A percentile compares a stretch with the other conserved stretches of the same genome.
phyloP scores from a whole-genome alignment of 2,888 invertebrate species.

The Stenichneumon culpator region DNA sequence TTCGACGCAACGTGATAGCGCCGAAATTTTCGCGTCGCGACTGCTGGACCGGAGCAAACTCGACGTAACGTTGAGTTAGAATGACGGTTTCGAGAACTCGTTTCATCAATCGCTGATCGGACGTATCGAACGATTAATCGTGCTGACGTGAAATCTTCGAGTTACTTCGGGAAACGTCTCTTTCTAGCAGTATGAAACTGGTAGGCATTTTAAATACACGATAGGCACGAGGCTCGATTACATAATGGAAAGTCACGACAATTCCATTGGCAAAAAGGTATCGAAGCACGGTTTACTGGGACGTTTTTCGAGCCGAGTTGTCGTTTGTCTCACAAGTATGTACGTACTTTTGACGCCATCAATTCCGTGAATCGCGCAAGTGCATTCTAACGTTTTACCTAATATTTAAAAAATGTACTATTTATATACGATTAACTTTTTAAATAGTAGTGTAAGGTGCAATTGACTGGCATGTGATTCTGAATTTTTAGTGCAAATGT shows the following conservation, averaged over 20 bases:
- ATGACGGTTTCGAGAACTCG: neutral
- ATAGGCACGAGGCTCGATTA: neutral
- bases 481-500: slow-evolving; percentile 83
- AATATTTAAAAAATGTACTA: slow-evolving; percentile 57
- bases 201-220: slow-evolving; percentile 10
- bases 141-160: neutral
- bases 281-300: neutral
- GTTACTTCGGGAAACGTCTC: neutral
- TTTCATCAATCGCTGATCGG: neutral
- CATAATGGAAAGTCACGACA: neutral
- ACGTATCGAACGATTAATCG: neutral
- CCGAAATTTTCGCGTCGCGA: slow-evolving; percentile 4
- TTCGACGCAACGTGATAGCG: slow-evolving; percentile 39
- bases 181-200: slow-evolving; percentile 61
- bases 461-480: slow-evolving; percentile 81
- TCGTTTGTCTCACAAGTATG: slow-evolving; percentile 4
- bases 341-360: slow-evolving; percentile 10
- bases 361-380: slow-evolving; percentile 19
- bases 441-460: slow-evolving; percentile 74
- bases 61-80: neutral
- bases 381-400: slow-evolving; percentile 31
- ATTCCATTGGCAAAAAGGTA: neutral
- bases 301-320: neutral
- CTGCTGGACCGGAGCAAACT: neutral
- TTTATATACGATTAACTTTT: slow-evolving; percentile 70